These are phyloP conservation scores for Thumatha senex DNA, from an alignment of 2,888 invertebrate species.

Conservation along the genomic window DNA sequence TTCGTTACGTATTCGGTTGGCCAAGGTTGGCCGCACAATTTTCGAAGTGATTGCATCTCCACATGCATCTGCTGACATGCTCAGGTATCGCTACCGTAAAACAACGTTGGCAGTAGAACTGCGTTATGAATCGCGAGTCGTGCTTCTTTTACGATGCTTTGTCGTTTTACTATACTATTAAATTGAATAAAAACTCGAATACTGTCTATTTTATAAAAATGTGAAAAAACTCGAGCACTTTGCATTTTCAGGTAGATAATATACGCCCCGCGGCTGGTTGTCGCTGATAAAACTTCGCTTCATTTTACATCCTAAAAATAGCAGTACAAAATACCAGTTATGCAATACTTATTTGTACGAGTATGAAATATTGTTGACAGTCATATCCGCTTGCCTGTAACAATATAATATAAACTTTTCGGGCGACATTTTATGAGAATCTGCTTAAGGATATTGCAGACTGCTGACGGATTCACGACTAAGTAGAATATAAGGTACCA, in stretches of 20 bases:
- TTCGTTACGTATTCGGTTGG: too few species aligned
- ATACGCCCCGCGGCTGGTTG: constrained; percentile 30
- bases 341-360: constrained; percentile 13
- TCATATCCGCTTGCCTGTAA: constrained; percentile 12
- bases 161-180: too few species aligned
- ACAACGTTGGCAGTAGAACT: too few species aligned
- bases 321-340: constrained; percentile 7
- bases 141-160: too few species aligned
- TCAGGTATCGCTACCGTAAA: too few species aligned
- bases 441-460: too few species aligned
- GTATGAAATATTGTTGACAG: constrained; percentile 10
- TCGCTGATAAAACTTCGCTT: constrained; percentile 42
- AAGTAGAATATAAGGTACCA: too few species aligned
- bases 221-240: constrained; percentile 41
- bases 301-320: constrained; percentile 36
- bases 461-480: too few species aligned
- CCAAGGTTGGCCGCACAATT: too few species aligned
- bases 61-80: too few species aligned
- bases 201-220: constrained; percentile 25
- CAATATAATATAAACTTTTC: constrained; percentile 10
- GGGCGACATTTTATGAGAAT: constrained; percentile 1
- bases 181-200: neutral
- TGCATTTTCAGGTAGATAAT: constrained; percentile 33
- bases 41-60: too few species aligned
- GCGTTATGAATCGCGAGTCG: too few species aligned